Conservation (phyloP, 2,113 vertebrate genomes). For the Oryzias celebensis region DNA sequence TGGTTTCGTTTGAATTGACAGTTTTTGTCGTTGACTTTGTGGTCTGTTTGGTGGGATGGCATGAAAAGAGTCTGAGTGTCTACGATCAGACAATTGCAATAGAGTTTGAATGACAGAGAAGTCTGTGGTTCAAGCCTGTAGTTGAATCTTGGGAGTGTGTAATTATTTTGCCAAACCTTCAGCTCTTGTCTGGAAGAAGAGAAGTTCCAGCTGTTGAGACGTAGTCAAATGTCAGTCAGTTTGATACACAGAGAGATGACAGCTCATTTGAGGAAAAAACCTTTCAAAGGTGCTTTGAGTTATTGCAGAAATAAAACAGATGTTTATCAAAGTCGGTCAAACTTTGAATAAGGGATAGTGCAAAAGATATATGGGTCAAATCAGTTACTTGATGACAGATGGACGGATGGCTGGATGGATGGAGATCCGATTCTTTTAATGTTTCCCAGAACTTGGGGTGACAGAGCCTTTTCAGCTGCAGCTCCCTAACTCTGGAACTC, state of each 20-base stretch:
- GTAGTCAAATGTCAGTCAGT: slow-evolving; percentile 9
- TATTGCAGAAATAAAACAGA: no score
- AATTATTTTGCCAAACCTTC: slow-evolving; percentile 38
- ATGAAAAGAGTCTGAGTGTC: slow-evolving; percentile 5
- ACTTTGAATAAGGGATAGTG: no score
- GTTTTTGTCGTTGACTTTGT: not conserved
- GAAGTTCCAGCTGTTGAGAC: slow-evolving; percentile 6
- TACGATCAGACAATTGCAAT: slow-evolving; percentile 6
- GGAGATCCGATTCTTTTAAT: no score
- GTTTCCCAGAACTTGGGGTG: no score
- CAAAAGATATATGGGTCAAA: no score
- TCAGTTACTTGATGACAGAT: no score
- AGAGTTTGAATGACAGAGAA: slow-evolving; percentile 30
- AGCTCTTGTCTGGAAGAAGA: slow-evolving; percentile 20
- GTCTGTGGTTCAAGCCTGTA: slow-evolving; percentile 27
- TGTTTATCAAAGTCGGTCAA: no score
- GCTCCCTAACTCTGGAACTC: no score
- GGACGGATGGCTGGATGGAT: no score
- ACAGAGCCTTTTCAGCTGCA: no score
- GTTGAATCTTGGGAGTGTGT: slow-evolving; percentile 17
- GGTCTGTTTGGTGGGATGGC: not conserved
- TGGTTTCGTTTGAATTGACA: not conserved
- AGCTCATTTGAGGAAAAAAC: no score
- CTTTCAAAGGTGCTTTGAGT: no score
- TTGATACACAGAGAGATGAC: not conserved